Conservation (phyloP, 1,140 invertebrate species). For the Camponotus pennsylvanicus region DNA sequence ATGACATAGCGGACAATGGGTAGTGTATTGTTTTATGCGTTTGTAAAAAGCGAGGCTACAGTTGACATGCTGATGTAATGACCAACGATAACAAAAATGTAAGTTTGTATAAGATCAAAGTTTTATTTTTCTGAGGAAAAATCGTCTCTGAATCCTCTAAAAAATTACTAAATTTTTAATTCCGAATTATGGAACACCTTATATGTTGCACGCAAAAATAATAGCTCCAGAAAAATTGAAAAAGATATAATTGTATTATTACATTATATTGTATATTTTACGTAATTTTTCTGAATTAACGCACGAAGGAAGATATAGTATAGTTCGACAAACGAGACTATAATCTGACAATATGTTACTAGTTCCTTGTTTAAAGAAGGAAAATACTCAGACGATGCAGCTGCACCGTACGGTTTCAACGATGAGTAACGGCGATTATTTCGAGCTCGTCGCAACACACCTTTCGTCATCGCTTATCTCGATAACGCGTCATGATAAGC, state of each 20-base stretch:
- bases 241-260: background rate
- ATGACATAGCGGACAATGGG: too few species aligned
- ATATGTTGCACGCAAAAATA: too few species aligned
- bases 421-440: conserved; percentile 31
- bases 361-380: conserved; percentile 22
- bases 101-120: too few species aligned
- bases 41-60: too few species aligned
- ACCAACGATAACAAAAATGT: too few species aligned
- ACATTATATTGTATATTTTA: background rate
- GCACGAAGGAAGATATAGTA: background rate
- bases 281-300: background rate
- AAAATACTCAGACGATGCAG: background rate
- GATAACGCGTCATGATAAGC: conserved; percentile 58
- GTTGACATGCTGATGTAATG: too few species aligned
- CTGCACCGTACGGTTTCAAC: background rate
- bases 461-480: conserved; percentile 44
- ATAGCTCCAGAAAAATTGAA: background rate
- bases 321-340: background rate
- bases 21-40: too few species aligned
- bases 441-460: background rate
- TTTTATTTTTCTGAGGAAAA: too few species aligned
- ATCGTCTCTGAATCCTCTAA: too few species aligned
- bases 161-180: too few species aligned
- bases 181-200: too few species aligned
- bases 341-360: background rate